Conservation (phyloP, 2,113 vertebrate genomes). For the Platichthys stellatus region DNA sequence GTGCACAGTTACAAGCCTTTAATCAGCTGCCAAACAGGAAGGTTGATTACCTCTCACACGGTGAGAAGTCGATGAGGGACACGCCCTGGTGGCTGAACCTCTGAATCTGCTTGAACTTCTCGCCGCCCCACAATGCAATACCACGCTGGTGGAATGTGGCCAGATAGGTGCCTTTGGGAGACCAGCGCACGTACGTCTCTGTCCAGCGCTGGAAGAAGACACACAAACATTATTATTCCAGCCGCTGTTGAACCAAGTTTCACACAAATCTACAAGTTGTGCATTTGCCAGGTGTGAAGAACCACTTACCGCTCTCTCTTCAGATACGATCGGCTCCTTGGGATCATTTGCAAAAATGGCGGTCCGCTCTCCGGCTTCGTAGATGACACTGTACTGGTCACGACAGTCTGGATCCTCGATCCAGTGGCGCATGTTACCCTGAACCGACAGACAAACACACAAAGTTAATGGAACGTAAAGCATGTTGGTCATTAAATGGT, state of each 20-base stretch:
- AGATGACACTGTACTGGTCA: slow-evolving; percentile 98
- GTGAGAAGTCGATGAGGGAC: slow-evolving; percentile 98
- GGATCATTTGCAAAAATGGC: slow-evolving; percentile 95
- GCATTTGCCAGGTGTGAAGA: background rate
- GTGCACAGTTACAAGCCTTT: background rate
- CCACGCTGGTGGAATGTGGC: slow-evolving; percentile 97
- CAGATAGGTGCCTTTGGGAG: slow-evolving; percentile 95
- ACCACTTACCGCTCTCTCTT: slow-evolving; percentile 92
- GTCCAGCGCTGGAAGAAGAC: slow-evolving; percentile 90
- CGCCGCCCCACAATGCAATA: slow-evolving; percentile 98
- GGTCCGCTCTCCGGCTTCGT: slow-evolving; percentile 95
- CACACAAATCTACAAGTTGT: background rate
- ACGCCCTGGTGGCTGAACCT: slow-evolving; percentile 97
- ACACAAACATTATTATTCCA: background rate
- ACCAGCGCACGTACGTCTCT: slow-evolving; percentile 98
- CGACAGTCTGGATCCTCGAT: slow-evolving; percentile 95
- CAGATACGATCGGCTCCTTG: slow-evolving; percentile 91
- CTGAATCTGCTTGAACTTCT: slow-evolving; percentile 99
- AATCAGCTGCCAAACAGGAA: background rate
- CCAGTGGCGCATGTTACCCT: slow-evolving; percentile 98
- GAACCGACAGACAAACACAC: slow-evolving; percentile 1
- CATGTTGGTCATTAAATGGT: background rate
- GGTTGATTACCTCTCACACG: slow-evolving; percentile 92
- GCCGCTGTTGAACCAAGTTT: no score
- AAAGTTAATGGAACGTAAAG: background rate